These are phyloP conservation scores for Lingula anatina DNA, from an alignment of 2,888 invertebrate genomes.

Conservation along the genomic window DNA sequence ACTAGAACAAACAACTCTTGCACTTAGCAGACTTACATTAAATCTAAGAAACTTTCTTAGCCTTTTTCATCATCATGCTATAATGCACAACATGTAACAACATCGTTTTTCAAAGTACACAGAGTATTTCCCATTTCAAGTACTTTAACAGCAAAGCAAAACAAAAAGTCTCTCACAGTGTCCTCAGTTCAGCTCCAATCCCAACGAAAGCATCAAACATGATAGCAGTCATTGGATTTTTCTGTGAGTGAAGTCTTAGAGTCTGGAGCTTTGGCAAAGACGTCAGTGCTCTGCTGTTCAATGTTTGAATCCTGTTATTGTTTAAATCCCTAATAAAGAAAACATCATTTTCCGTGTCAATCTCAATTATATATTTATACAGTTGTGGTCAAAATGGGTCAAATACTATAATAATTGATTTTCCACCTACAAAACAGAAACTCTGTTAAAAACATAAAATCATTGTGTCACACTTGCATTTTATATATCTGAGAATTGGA, in stretches of 20 bases:
- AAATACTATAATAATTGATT: no score
- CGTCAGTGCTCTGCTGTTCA: constrained; percentile 19
- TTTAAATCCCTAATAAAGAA: constrained; percentile 23
- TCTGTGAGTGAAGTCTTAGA: constrained; percentile 28
- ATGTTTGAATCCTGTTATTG: constrained; percentile 18
- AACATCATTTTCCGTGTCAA: neutral
- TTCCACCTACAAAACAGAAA: no score
- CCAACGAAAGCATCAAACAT: constrained; percentile 27
- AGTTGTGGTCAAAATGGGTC: no score
- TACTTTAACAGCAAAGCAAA: neutral
- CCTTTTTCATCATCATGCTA: neutral
- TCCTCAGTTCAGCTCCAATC: constrained; percentile 21
- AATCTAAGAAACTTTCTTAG: no score
- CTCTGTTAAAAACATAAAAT: no score
- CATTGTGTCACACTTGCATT: no score
- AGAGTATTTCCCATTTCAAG: neutral
- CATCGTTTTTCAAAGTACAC: no score
- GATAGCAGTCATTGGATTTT: constrained; percentile 19
- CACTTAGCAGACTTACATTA: no score
- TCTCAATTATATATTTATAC: neutral
- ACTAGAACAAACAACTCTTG: constrained; percentile 19
- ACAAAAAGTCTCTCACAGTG: constrained; percentile 22
- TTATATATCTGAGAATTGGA: neutral
- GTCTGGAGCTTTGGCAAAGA: constrained; percentile 25
- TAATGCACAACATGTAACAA: no score